Base-by-base conservation (phyloP, 2,888 invertebrate species). In the Archips crataeganus region DNA sequence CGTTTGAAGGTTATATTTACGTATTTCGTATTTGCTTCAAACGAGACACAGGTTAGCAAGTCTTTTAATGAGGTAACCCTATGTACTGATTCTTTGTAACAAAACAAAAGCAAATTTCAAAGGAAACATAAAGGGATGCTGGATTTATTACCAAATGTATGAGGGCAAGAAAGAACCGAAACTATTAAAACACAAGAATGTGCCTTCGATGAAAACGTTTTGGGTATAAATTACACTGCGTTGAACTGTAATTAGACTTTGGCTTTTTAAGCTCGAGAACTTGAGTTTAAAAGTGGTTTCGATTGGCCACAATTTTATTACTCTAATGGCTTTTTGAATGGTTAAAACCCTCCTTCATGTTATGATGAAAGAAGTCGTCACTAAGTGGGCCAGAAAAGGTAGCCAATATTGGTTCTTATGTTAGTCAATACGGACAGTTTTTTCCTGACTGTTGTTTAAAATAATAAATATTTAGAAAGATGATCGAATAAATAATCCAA, bases 21-120 rank as follows among this genome's bases (percentile, higher is more conserved):
- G 34, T 6, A 36, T n/a, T 34, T 36, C 13, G 6, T 60, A n/a
- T 36, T 60, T 39, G n/a, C 34, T 8, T 42, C 51, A 66, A 64
- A 59, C 67, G 42, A 34, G 39, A 3, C 57, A 32, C 36, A 59
- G 32, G 62, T 62, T 32, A 63, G 11, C 49, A 49, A 39, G n/a
- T 13, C 11, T 13, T 32, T 32, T 73, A 73, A 73, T 73, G 59
- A 73, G 63, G 73, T 69, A 73, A 73, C 69, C 49, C 51, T 69
- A 69, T 63, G 69, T 42, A 32, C 39, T 36, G 49, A 60, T 73
- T 73, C 68, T 64, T 71, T 71, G 75, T 39, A 51, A 34, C 39
- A 59, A 60, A 72, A 66, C 69, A 65, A 68, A 69, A 61, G 60
- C 15, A 39, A 68, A 68, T 69, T 47, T 73, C 73, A 73, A 73